Evolutionary conservation across 2,797 vertebrate genomes (phyloP), one percentile per base, ranked within the genome.

Genomic region (Carcharodon carcharias): DNA sequence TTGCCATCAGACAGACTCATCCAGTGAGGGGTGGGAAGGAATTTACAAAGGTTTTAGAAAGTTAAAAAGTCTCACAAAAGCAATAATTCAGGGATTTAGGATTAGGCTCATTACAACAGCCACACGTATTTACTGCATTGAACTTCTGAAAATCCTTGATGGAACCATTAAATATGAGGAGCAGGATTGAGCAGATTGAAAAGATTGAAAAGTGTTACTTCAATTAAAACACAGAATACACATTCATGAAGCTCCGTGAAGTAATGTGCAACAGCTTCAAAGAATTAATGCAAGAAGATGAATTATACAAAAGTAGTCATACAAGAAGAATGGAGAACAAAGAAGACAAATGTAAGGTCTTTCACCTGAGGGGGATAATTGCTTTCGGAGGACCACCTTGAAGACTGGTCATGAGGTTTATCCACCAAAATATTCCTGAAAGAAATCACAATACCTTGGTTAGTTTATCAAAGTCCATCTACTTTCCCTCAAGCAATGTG

Each of bases 331-430:
- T 28, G 12, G 50, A 31, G 54, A 95, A 9, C 31, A 5, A 73
- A 73, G 45, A 95, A 7, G 28, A 95, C 26, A 56, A 71, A 3
- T 18, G 7, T 23, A 8, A 56, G 7, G 28, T 54, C 45, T 65
- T 50, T 98, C 98, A 99, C 99, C 98, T 99, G 99, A 95, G 99
- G 99, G 97, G 99, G 99, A 92, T 99, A 99, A 97, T 99, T 99
- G 97, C 99, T 99, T 97, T 99, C 99, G 96, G 99, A 99, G 96
- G 99, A 99, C 99, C 99, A 99, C 96, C 99, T 98, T 96, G 99
- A 99, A 97, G 99, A 99, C 54, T 99, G 99, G 97, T 99, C 99
- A 96, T 98, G 99, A 96, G 99, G 99, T 97, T 99, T 99, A 97
- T 99, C 99, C 97, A 99, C 99, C 98, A 99, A 98, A 98, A 99